Base-by-base conservation (phyloP, 2,797 vertebrate genomes). In the Siniperca obscura region DNA sequence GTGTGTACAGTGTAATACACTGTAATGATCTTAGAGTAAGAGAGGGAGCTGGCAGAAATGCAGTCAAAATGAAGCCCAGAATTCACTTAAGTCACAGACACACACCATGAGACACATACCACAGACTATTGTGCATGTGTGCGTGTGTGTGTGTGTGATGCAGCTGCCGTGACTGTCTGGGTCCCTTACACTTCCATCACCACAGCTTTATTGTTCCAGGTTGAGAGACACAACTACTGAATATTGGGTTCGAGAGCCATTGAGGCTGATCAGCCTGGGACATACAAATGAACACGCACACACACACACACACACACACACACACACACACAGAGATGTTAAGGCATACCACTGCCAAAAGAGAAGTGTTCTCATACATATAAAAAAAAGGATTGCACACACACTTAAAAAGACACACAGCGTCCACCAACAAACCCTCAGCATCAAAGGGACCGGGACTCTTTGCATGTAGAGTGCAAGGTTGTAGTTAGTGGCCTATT, bases 201-300 rank as follows among this genome's bases (percentile, higher is more conserved):
- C 78, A 62, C 73, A 27, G 70, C 73, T 75, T 82, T 80, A 87
- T 89, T 86, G 84, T 87, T 87, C 74, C 68, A 11, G 50, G 68
- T 59, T 86, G 89, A 90, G 83, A 85, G 81, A 86, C 80, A 88
- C 81, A 80, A 82, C 74, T 89, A 87, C 90, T 89, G 84, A 89
- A 86, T 76, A 71, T 64, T 67, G 85, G 80, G 70, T 64, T 77
- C 52, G 36, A 80, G 76, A 83, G 76, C 70, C 76, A 55, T 46
- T 53, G 57, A 78, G 60, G 46, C 69, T 57, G 60, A 77, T 86
- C 79, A 76, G 74, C 74, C 64, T 38, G 70, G 56, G 53, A 77
- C 57, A 73, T 52, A 34, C 57, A 82, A 53, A 65, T 7, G 59
- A 27, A 77, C 68, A 83, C 52, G 78, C 57, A 70, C 52, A 48